Evolutionary conservation across 2,797 vertebrate genomes (phyloP).

Genomic region (Phoxinus dragarum): DNA sequence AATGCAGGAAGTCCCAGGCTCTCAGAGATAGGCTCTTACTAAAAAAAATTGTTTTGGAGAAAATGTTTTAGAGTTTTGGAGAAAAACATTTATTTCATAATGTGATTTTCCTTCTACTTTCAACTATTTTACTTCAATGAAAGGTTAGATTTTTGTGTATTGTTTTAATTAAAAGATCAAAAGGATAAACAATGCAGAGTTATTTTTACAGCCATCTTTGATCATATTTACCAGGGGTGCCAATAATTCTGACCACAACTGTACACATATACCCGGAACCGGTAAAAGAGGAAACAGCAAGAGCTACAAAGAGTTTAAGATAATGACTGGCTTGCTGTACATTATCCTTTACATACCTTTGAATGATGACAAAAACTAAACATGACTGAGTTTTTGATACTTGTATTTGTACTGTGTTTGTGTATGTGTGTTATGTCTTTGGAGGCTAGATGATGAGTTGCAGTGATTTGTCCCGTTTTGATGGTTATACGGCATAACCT

Average conservation of each 20-base stretch:
- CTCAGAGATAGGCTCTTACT: background rate
- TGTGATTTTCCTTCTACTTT: too few relatives aligned
- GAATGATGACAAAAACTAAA: background rate
- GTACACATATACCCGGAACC: background rate
- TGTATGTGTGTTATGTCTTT: too few relatives aligned
- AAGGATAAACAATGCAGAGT: too few relatives aligned
- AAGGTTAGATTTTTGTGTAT: too few relatives aligned
- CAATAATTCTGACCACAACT: too few relatives aligned
- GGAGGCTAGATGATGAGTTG: background rate
- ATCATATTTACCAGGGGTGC: too few relatives aligned
- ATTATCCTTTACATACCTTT: background rate
- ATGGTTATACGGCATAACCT: slow-evolving; percentile 64
- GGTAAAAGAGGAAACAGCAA: background rate
- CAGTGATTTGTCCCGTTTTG: slow-evolving; percentile 4
- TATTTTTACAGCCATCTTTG: too few relatives aligned
- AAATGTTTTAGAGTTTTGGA: too few relatives aligned
- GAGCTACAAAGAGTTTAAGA: background rate
- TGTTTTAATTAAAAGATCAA: too few relatives aligned
- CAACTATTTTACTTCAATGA: too few relatives aligned
- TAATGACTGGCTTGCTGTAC: background rate
- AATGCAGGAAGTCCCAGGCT: background rate
- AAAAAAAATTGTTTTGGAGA: too few relatives aligned
- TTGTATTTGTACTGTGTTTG: background rate
- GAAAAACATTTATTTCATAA: too few relatives aligned
- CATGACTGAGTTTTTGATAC: background rate